Percentiles rank a stretch among this genome's conserved stretches.
phyloP scores from a whole-genome alignment of 2,888 invertebrate genomes.

The Tenthredo scrophulariae region DNA sequence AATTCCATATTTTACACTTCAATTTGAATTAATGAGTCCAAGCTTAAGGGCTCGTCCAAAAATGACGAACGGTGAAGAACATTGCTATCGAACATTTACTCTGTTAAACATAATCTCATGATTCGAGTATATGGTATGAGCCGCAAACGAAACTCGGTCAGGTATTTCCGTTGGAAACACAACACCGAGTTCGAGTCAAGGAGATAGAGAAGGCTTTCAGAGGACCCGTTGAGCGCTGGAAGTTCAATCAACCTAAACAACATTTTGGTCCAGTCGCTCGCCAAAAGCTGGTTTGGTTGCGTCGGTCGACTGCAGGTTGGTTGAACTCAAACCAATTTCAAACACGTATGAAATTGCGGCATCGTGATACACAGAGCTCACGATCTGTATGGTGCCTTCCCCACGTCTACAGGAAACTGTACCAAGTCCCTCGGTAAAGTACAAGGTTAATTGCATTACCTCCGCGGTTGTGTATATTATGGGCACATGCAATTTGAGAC shows the following conservation, averaged over 20 bases:
- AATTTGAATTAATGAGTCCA: neutral
- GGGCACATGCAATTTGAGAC: neutral
- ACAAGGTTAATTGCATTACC: constrained; percentile 35
- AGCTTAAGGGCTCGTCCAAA: neutral
- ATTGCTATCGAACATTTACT: neutral
- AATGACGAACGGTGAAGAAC: neutral
- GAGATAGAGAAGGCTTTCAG: constrained; percentile 61
- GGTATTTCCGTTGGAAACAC: neutral
- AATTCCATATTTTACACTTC: neutral
- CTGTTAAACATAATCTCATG: neutral
- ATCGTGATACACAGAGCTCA: constrained; percentile 48
- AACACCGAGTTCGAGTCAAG: constrained; percentile 11
- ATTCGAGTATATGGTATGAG: neutral
- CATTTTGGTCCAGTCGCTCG: constrained; percentile 72
- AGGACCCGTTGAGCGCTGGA: constrained; percentile 64
- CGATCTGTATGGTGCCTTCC: constrained; percentile 1
- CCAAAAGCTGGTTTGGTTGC: constrained; percentile 68
- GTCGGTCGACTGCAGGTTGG: constrained; percentile 38
- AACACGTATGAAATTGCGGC: constrained; percentile 73
- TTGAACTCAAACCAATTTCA: constrained; percentile 71
- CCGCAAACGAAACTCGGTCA: neutral
- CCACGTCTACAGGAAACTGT: constrained; percentile 16
- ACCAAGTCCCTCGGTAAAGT: neutral
- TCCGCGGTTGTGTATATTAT: neutral
- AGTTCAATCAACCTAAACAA: constrained; percentile 75